Percentiles rank a stretch among this genome's conserved stretches.
These are phyloP conservation scores for Lanius ludovicianus DNA, from an alignment of 2,113 vertebrate genomes.

Conservation along the genomic window DNA sequence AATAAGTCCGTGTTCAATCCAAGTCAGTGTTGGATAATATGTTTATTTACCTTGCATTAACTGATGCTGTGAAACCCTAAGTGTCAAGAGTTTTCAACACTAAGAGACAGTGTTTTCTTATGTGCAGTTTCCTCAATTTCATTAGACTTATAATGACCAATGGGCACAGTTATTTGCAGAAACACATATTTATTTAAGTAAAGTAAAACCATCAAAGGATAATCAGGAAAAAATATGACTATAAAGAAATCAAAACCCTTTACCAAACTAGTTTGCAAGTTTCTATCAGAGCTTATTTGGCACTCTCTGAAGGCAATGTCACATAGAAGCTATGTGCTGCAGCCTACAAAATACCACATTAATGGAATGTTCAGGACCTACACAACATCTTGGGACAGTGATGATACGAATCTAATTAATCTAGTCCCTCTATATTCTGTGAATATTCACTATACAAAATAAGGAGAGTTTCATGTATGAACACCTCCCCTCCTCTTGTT, in stretches of 20 bases:
- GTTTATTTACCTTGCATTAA: neutral
- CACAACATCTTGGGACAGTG: neutral
- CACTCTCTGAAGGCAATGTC: neutral
- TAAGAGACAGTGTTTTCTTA: neutral
- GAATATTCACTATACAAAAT: neutral
- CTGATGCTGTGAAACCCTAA: neutral
- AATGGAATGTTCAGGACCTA: neutral
- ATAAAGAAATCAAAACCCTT: constrained; percentile 3
- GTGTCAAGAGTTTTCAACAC: neutral
- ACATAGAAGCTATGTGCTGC: neutral
- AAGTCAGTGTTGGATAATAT: neutral
- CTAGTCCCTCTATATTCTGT: neutral
- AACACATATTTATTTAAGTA: neutral
- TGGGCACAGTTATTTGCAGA: neutral
- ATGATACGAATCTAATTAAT: neutral
- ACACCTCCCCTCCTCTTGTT: neutral
- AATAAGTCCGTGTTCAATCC: neutral
- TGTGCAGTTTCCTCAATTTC: neutral
- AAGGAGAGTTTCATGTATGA: neutral
- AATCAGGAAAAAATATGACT: neutral
- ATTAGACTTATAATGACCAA: neutral
- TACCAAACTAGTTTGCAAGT: constrained; percentile 12
- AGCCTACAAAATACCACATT: constrained; percentile 7
- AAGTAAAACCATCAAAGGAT: neutral
- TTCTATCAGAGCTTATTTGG: constrained; percentile 7